phyloP scores from a whole-genome alignment of 2,113 vertebrate species.

The Crotalus horridus region DNA sequence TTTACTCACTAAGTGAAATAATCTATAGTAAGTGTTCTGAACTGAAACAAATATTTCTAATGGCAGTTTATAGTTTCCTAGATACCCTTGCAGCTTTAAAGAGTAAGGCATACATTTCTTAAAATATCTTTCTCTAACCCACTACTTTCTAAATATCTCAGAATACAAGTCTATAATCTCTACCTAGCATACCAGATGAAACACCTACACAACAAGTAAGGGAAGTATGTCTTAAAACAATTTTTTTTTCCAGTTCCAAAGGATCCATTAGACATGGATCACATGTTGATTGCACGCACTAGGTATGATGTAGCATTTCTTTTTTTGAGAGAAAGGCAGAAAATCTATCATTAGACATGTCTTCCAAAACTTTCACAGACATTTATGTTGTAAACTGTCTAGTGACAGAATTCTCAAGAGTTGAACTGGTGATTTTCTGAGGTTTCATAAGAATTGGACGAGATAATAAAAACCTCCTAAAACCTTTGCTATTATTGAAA shows the following conservation, averaged over 20 bases:
- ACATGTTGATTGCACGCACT: not conserved
- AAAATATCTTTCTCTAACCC: not conserved
- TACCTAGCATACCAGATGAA: not conserved
- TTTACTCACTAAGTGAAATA: slow-evolving; percentile 3
- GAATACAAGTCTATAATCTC: not conserved
- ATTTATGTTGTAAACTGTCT: not conserved
- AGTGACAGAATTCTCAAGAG: not conserved
- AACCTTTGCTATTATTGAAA: not conserved
- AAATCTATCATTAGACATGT: not conserved
- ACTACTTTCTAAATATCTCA: not conserved
- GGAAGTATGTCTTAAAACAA: not conserved
- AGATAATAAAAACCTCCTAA: not conserved
- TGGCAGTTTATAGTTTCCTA: not conserved
- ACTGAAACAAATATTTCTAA: not conserved
- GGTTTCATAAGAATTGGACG: not conserved
- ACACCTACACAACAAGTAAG: not conserved
- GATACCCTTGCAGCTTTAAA: not conserved
- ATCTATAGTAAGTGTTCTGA: not conserved
- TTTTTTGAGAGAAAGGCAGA: not conserved
- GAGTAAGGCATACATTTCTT: not conserved
- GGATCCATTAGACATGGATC: not conserved
- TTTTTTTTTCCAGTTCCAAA: not conserved
- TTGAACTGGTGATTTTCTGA: not conserved
- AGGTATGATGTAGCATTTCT: not conserved
- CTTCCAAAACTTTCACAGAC: not conserved